Percentiles rank a stretch among this genome's conserved stretches.
Conservation (phyloP, 2,888 invertebrate genomes). For the Macrophya annulata region DNA sequence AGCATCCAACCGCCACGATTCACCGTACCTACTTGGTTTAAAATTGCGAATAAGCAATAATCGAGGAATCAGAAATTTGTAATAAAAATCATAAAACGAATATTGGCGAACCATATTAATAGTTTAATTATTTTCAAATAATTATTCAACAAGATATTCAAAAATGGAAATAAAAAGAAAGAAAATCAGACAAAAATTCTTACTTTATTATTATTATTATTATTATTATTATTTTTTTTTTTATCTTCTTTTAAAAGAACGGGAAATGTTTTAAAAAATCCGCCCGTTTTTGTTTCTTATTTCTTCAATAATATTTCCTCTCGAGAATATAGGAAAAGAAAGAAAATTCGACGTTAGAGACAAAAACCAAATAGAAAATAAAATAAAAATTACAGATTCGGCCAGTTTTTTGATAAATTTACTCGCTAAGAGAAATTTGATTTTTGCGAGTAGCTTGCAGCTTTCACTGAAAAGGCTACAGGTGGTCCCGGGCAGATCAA, state of each 20-base stretch:
- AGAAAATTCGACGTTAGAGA: background rate
- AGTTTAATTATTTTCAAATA: background rate
- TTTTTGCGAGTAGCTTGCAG: constrained; percentile 21
- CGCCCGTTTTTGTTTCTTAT: background rate
- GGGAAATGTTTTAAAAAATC: background rate
- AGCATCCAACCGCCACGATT: no score
- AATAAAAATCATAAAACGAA: background rate
- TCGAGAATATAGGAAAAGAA: background rate
- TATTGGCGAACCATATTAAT: background rate
- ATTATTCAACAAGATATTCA: background rate
- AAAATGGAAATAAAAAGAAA: background rate
- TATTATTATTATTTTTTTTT: no score
- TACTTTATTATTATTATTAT: no score
- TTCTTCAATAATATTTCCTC: background rate
- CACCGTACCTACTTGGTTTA: background rate
- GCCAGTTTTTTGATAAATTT: background rate
- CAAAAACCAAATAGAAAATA: no score
- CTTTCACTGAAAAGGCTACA: constrained; percentile 62
- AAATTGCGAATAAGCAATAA: background rate
- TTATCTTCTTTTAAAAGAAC: background rate
- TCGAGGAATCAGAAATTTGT: background rate
- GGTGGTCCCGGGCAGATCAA: constrained; percentile 71
- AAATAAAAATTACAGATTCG: background rate
- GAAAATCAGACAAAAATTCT: no score
- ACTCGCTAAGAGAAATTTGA: background rate